phyloP scores from a whole-genome alignment of 2,888 invertebrate species.

The Phortica magna region DNA sequence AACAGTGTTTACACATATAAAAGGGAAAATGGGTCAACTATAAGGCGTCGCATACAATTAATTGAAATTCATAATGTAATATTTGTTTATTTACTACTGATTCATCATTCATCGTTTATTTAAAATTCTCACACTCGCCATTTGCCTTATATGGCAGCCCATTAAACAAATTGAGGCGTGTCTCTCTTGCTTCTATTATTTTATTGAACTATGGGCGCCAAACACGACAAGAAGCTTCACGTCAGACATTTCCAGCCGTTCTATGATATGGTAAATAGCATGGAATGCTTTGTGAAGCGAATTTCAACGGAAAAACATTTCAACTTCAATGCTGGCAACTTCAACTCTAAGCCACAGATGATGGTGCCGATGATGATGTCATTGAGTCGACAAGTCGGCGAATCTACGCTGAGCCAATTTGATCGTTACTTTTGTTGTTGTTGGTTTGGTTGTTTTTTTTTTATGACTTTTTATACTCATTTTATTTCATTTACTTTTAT shows the following conservation, averaged over 20 bases:
- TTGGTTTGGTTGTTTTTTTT: conserved; percentile 52
- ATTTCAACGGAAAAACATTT: background rate
- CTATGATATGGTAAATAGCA: background rate
- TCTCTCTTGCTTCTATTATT: background rate
- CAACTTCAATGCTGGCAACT: background rate
- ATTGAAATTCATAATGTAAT: background rate
- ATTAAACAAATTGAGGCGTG: background rate
- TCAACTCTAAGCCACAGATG: conserved; percentile 37
- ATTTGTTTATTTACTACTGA: background rate
- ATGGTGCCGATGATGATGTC: conserved; percentile 60
- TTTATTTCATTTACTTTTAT: conserved; percentile 56
- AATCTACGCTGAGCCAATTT: conserved; percentile 53
- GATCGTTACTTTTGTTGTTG: conserved; percentile 44
- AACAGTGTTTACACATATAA: background rate
- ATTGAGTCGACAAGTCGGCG: conserved; percentile 47
- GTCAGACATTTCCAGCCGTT: background rate
- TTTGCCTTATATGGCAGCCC: background rate
- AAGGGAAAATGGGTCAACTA: conserved; percentile 16
- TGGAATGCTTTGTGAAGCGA: background rate
- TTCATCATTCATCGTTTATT: conserved; percentile 1
- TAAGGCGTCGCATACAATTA: background rate
- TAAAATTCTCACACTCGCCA: conserved; percentile 11
- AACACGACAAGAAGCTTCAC: background rate
- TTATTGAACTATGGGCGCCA: conserved; percentile 1
- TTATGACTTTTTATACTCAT: conserved; percentile 38